Conservation (phyloP, 2,797 vertebrate genomes). For the Muscicapa striata region DNA sequence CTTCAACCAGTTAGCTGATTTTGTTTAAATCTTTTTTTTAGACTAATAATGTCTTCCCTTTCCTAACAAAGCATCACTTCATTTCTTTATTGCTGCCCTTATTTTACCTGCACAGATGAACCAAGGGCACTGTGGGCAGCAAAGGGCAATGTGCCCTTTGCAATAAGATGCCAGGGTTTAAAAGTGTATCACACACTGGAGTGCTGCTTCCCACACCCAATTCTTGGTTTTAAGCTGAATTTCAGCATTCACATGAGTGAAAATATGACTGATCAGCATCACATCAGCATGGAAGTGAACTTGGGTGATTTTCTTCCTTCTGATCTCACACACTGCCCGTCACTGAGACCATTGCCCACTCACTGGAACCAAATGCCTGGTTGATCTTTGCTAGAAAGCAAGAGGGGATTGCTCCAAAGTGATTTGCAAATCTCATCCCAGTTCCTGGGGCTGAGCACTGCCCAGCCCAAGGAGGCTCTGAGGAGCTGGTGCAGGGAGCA, state of each 20-base stretch:
- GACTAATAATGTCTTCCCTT: not conserved
- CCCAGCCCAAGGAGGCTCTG: not conserved
- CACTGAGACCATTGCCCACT: accelerated
- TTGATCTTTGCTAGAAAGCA: not conserved
- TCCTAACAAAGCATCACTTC: not conserved
- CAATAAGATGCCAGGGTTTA: not conserved
- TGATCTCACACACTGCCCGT: accelerated
- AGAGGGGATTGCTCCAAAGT: accelerated
- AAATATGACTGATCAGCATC: not conserved
- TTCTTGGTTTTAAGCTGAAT: not conserved
- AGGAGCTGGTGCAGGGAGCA: not conserved
- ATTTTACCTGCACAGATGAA: not conserved
- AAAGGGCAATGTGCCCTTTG: not conserved
- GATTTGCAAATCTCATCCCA: accelerated
- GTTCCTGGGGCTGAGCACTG: not conserved
- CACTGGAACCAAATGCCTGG: not conserved
- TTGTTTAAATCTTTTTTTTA: not conserved
- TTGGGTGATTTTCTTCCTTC: not conserved
- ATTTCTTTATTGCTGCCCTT: not conserved
- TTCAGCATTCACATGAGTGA: not conserved
- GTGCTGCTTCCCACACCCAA: not conserved
- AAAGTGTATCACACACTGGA: not conserved
- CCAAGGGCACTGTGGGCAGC: not conserved
- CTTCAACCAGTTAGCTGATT: not conserved
- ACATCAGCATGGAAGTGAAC: not conserved